Conservation (phyloP, 2,113 vertebrate species). For the Gavialis gangeticus region DNA sequence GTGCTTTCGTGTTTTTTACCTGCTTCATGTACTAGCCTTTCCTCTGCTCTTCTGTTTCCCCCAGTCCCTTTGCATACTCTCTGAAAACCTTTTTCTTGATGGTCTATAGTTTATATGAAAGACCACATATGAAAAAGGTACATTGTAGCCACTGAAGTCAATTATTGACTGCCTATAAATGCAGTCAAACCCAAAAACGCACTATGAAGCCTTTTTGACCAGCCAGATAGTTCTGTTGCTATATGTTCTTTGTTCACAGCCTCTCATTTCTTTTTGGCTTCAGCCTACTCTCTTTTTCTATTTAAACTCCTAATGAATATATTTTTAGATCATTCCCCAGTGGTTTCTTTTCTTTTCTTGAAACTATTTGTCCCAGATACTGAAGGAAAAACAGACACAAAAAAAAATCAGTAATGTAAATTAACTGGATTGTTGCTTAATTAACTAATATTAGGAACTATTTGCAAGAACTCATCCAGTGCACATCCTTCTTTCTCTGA, state of each 20-base stretch:
- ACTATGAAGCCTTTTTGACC: not conserved
- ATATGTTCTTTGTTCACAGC: not conserved
- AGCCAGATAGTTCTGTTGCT: not conserved
- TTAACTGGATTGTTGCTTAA: not conserved
- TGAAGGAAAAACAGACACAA: not conserved
- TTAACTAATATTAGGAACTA: not conserved
- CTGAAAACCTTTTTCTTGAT: too few relatives aligned
- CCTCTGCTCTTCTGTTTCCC: not conserved
- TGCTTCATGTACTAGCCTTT: not conserved
- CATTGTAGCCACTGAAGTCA: not conserved
- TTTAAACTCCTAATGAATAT: not conserved
- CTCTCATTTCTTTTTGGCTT: not conserved
- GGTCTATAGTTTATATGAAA: not conserved
- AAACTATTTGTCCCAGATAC: not conserved
- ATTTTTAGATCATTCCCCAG: not conserved
- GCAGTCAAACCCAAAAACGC: not conserved
- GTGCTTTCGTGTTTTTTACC: not conserved
- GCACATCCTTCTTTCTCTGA: not conserved
- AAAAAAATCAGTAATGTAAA: not conserved
- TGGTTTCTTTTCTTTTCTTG: not conserved
- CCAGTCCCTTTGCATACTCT: not conserved
- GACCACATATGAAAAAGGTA: not conserved
- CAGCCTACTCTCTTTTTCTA: not conserved
- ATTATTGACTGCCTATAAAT: not conserved
- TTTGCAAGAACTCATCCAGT: not conserved